Evolutionary conservation across 2,888 invertebrate genomes (phyloP), one percentile per base, ranked within the genome.

Genomic region (Drosophila paramelanica): DNA sequence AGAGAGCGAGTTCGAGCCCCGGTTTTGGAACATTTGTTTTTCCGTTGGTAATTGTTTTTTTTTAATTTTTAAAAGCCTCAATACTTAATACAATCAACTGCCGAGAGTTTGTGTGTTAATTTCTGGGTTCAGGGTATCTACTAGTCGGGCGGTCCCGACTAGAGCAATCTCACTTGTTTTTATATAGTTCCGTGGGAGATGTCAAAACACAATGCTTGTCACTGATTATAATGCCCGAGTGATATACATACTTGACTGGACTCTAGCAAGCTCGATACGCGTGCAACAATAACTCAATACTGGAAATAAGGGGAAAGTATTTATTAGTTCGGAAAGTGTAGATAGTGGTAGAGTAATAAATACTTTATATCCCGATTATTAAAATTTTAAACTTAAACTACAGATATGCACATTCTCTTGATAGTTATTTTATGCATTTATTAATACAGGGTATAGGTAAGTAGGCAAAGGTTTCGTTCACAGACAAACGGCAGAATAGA

Each of bases 261-360:
- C 66, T 56, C 17, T 36, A 33, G 33, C 56, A 62, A 46, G 72
- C 67, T 67, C 68, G 58, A 73, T 66, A 58, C 59, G 58, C 65
- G 60, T 62, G 55, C 75, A 77, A 76, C 72, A 75, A 76, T 53
- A 71, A 67, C 55, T 49, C 23, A 27, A 41, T 61, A 61, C 42
- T 50, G 17, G 50, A 58, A 58, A 47, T 33, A 33, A 25, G 57
- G 3, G 42, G 31, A 20, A 27, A 41, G 17, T 31, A 31, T 5
- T 33, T 55, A 39, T 46, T 42, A 39, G 43, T 33, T 14, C 2
- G 25, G 17, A 10, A 7, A 47, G 23, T 27, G 42, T 10, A 8
- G 3, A 17, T 23, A 46, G 25, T 27, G 23, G 6, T 17, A 3
- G 41, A 43, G 45, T 43, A 33, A 33, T 1, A 53, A 43, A 33